Evolutionary conservation across 1,140 invertebrate genomes (phyloP), one percentile per base, ranked within the genome.

Genomic region (Rhynchophorus ferrugineus): DNA sequence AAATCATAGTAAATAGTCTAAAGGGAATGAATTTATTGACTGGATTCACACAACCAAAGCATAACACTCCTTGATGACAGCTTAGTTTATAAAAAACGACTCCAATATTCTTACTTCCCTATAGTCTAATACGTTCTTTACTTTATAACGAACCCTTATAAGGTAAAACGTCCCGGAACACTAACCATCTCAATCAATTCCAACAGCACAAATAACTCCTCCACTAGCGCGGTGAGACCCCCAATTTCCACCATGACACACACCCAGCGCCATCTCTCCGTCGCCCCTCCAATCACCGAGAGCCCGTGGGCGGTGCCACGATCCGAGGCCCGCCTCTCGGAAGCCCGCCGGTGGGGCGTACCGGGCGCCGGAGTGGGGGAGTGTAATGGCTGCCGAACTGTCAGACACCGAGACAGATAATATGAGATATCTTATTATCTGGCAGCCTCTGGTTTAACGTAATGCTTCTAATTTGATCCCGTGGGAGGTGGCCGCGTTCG

Each of bases 341-440:
- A 39, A 34, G 35, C 16, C 20, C 36, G 47, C 19, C 34, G 17
- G 49, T 56, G 52, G 52, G 51, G 58, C 57, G 58, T 54, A 49
- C 54, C 46, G 54, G 57, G 52, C 49, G 45, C 56, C 60, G 41
- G 36, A 36, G 50, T 21, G 54, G 62, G 58, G 56, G 55, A 58
- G 63, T 59, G 65, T 67, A 67, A 68, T 68, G 66, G 65, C 66
- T 62, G 63, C 63, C 61, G 54, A 59, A 38, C 52, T 65, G 66
- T 65, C 64, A 66, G 61, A 60, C 61, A 63, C 56, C 57, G 56
- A 64, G 58, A 57, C 59, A 61, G 63, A 68, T 68, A 68, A 68
- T 66, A 67, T 59, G 66, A 67, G 64, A 64, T 68, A 68, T 66
- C 66, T 66, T 67, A 68, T 68, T 68, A 66, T 68, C 57, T 59